Evolutionary conservation across 2,113 vertebrate genomes (phyloP), one percentile per base, ranked within the genome.

Genomic region (Bos javanicus): DNA sequence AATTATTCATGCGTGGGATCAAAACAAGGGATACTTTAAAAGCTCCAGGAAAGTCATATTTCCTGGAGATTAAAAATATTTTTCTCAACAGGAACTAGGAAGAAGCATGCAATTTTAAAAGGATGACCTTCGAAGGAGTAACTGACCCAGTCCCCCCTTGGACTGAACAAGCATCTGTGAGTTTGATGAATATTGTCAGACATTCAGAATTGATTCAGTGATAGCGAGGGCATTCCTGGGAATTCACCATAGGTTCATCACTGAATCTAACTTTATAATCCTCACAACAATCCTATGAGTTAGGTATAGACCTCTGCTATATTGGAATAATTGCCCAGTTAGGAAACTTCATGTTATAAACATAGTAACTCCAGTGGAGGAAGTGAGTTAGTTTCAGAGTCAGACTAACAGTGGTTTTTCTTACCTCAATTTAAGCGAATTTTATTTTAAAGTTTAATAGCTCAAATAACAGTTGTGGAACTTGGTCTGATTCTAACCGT

Each of bases 41-140:
- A 94, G 43, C 52, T 91, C 59, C 92, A 91, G 92, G 64, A 86
- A 97, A 96, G 43, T 80, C 92, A 9, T 76, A 92, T 81, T 96
- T 94, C 92, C 92, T 98, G 80, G 74, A 91, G 87, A 84, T 82
- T 87, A 71, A 94, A 97, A 54, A 59, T 92, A 87, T 92, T 95
- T 93, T 71, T 80, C 82, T 96, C 17, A 85, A 86, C 26, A 19
- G 26, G 33, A 78, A 90, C 39, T 76, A 78, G n/a, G 50, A 94
- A 96, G 67, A 71, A 94, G 46, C 50, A 81, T 43, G 36, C 59
- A 26, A 54, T 85, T 85, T 74, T 88, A 4, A 78, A 89, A 91
- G 14, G 60, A 25, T 33, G 74, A 78, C 16, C 86, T 56, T 19
- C 33, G n/a, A 89, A 86, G 46, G 93, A 43, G 8, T n/a, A 74